phyloP scores from a whole-genome alignment of 2,797 vertebrate genomes.

The Sardinella longiceps region DNA sequence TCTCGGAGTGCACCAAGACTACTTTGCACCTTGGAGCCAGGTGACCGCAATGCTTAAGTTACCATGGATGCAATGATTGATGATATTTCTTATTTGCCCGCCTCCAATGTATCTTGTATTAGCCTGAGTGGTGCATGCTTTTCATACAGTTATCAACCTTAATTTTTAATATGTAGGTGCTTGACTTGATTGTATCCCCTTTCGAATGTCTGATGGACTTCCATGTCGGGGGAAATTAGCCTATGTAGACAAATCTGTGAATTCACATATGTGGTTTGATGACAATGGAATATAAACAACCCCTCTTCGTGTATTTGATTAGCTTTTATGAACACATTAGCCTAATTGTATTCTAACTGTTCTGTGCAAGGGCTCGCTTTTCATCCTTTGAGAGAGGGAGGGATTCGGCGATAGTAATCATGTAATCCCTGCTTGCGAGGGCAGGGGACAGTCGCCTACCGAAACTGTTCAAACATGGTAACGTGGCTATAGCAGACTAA shows the following conservation, averaged over 20 bases:
- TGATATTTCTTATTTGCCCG: neutral
- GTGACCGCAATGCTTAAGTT: conserved; percentile 68
- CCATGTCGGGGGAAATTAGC: neutral
- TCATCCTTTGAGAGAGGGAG: conserved; percentile 52
- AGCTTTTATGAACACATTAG: neutral
- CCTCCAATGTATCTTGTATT: no score
- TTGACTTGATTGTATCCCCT: neutral
- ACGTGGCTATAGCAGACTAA: neutral
- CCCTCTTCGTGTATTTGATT: neutral
- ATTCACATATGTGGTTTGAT: neutral
- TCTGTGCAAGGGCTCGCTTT: neutral
- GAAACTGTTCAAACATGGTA: neutral
- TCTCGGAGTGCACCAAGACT: conserved; percentile 91
- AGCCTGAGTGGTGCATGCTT: no score
- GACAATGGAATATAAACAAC: neutral
- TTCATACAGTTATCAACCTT: no score
- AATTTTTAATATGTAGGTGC: neutral
- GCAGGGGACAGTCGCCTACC: neutral
- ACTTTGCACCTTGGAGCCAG: conserved; percentile 97
- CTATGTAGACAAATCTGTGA: neutral
- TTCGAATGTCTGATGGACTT: neutral
- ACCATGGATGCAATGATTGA: neutral
- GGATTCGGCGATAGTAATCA: conserved; percentile 45
- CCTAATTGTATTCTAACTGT: neutral
- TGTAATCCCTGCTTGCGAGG: conserved; percentile 52